These are phyloP conservation scores for Siniperca chuatsi DNA, from an alignment of 2,113 vertebrate species.

Conservation along the genomic window DNA sequence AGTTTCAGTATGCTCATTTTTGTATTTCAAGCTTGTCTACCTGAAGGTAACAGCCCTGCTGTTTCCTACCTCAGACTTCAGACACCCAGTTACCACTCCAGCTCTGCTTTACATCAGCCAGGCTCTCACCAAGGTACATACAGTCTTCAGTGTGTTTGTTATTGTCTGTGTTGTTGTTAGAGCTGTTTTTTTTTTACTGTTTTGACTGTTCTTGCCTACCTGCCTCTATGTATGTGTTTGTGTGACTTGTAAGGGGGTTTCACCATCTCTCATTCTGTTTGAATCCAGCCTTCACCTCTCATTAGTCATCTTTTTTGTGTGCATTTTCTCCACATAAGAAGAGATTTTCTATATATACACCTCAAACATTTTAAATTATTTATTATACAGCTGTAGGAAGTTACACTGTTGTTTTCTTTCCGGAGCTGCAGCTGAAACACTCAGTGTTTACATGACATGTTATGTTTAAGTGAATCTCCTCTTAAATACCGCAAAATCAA, in stretches of 20 bases:
- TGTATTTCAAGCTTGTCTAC: conserved; percentile 87
- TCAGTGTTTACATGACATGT: background rate
- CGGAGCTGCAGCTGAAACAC: background rate
- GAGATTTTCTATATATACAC: background rate
- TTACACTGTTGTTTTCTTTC: background rate
- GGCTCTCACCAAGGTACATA: conserved; percentile 91
- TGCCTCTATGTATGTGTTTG: background rate
- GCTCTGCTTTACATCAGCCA: conserved; percentile 92
- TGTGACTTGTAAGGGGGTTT: background rate
- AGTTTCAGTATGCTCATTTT: background rate
- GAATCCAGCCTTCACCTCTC: conserved; percentile 1
- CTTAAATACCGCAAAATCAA: background rate
- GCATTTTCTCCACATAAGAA: background rate
- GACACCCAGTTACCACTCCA: conserved; percentile 94
- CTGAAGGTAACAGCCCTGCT: conserved; percentile 90
- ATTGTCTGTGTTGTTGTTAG: background rate
- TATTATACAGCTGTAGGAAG: background rate
- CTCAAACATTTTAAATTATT: background rate
- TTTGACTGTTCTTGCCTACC: background rate
- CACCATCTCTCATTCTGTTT: conserved; percentile 6
- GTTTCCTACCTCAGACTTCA: conserved; percentile 96
- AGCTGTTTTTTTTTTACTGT: background rate
- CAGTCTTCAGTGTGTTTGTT: background rate
- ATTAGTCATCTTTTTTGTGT: background rate
- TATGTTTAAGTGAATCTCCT: background rate